A percentile compares a stretch with the other conserved stretches of the same genome.
These are phyloP conservation scores for Marmota monax DNA, from an alignment of 2,113 vertebrate species.

Conservation along the genomic window DNA sequence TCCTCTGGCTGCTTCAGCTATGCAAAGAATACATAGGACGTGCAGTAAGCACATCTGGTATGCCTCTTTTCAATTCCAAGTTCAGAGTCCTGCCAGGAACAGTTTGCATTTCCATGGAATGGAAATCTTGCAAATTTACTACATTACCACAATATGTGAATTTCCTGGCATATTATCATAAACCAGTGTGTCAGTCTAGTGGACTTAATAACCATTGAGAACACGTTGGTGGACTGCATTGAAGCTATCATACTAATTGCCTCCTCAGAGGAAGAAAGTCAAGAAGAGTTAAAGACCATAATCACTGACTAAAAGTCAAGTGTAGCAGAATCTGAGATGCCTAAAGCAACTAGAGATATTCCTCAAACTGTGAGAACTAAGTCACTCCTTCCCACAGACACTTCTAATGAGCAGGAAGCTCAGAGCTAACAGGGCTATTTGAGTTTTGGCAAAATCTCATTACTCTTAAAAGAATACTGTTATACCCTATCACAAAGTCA, in stretches of 20 bases:
- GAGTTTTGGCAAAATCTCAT: conserved; percentile 21
- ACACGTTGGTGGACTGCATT: not conserved
- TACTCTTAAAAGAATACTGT: not conserved
- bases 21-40: not conserved
- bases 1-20: not conserved
- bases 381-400: not conserved
- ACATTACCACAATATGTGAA: not conserved
- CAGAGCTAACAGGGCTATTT: not conserved
- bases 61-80: not conserved
- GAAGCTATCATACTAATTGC: not conserved
- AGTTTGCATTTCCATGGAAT: not conserved
- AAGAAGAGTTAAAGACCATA: conserved; percentile 9
- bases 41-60: not conserved
- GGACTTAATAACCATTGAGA: not conserved
- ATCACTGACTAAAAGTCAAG: not conserved
- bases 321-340: not conserved
- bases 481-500: not conserved
- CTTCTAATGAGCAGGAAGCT: not conserved
- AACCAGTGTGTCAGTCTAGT: not conserved
- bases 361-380: conserved; percentile 33
- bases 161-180: not conserved
- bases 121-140: conserved; percentile 2
- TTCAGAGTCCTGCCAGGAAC: not conserved
- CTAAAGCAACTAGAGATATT: not conserved
- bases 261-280: not conserved